A percentile compares a stretch with the other conserved stretches of the same genome.
Conservation (phyloP, 2,113 vertebrate species). For the Semnornis frantzii region DNA sequence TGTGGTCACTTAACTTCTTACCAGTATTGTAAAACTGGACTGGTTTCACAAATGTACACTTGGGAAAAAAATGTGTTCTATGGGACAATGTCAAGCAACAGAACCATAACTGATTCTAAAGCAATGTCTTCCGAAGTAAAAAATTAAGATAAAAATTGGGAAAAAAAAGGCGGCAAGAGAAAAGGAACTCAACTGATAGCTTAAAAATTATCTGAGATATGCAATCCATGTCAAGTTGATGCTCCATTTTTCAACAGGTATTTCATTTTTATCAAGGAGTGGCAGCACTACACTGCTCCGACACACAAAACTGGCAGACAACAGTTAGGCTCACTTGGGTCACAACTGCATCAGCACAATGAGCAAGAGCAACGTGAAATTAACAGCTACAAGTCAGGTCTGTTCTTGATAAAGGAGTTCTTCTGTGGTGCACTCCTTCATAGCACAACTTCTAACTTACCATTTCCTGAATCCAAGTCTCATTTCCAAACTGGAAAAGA, state of each 20-base stretch:
- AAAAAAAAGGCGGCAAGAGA: background rate
- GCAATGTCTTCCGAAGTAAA: background rate
- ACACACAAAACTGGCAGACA: background rate
- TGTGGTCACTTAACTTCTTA: background rate
- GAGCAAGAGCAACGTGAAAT: background rate
- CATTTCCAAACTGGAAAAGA: background rate
- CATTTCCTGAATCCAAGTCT: background rate
- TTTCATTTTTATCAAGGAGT: background rate
- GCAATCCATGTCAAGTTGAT: background rate
- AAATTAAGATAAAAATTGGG: background rate
- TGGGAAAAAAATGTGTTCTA: background rate
- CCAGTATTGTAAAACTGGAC: background rate
- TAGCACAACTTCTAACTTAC: background rate
- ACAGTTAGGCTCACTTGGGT: background rate
- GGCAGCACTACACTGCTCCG: background rate
- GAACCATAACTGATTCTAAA: background rate
- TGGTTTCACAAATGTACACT: background rate
- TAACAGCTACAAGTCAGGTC: background rate
- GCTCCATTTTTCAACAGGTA: background rate
- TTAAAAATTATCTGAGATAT: background rate
- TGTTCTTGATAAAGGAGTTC: background rate
- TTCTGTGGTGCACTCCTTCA: background rate
- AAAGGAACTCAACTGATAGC: background rate
- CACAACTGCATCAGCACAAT: background rate
- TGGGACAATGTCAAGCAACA: background rate